Percentiles rank a stretch among this genome's conserved stretches.
phyloP scores from a whole-genome alignment of 2,888 invertebrate species.

The Patella depressa region DNA sequence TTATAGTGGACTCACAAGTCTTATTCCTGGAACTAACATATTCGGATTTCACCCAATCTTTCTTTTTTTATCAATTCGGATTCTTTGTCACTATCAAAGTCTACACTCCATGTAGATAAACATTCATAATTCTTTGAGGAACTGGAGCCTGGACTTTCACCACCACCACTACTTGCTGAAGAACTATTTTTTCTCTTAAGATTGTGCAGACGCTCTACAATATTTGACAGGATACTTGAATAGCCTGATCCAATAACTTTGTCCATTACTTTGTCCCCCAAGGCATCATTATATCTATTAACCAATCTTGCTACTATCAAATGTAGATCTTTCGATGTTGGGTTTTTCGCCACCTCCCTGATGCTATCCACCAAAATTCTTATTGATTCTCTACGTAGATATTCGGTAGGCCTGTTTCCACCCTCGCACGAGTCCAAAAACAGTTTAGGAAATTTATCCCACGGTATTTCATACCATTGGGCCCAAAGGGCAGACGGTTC shows the following conservation, averaged over 20 bases:
- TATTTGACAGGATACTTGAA: not conserved
- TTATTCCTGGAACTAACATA: not conserved
- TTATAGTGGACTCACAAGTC: not conserved
- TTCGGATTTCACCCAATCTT: not conserved
- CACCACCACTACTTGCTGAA: not conserved
- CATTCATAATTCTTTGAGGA: not conserved
- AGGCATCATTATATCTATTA: not conserved
- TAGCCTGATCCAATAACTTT: conserved; percentile 4
- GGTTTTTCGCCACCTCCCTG: not conserved
- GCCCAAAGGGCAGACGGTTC: not conserved
- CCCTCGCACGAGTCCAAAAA: not conserved
- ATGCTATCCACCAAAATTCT: not conserved
- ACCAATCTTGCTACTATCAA: not conserved
- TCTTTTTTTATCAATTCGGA: not conserved
- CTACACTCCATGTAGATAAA: not conserved
- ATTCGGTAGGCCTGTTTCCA: not conserved
- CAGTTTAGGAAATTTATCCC: not conserved
- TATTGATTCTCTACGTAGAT: not conserved
- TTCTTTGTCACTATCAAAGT: not conserved
- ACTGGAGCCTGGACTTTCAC: not conserved
- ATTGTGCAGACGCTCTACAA: not conserved
- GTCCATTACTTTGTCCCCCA: conserved; percentile 6
- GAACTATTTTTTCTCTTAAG: not conserved
- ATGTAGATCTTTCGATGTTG: not conserved
- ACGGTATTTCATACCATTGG: not conserved